Conservation (phyloP, 2,113 vertebrate genomes). For the Tragelaphus strepsiceros region DNA sequence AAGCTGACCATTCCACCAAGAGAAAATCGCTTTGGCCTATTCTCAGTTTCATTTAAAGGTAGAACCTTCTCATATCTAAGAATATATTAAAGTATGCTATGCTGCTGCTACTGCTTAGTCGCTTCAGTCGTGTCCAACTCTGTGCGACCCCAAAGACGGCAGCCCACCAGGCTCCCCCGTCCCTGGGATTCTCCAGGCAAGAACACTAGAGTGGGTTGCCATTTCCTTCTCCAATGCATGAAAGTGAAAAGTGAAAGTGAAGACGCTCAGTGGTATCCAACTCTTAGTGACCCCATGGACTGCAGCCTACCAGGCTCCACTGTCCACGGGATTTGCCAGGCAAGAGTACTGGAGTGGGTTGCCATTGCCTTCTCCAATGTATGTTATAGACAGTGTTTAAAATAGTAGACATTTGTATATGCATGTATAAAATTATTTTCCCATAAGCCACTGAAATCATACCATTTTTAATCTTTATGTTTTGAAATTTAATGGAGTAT, state of each 20-base stretch:
- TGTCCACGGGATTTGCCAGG: no score
- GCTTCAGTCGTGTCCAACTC: accelerated
- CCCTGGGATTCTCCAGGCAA: no score
- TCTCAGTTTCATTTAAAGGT: not conserved
- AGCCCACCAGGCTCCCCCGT: no score
- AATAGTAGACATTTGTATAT: not conserved
- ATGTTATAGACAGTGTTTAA: not conserved
- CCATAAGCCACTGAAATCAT: not conserved
- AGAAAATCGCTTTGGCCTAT: not conserved
- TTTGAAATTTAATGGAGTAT: not conserved
- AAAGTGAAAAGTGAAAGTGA: no score
- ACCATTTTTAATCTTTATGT: not conserved
- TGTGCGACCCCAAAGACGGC: no score
- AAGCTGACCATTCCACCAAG: not conserved
- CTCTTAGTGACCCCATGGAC: no score
- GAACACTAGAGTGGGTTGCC: no score
- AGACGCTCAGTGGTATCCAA: no score
- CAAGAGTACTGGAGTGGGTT: no score
- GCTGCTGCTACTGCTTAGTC: no score
- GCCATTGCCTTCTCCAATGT: not conserved
- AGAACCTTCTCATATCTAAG: not conserved
- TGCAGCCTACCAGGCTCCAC: no score
- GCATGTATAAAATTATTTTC: not conserved
- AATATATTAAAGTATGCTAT: not conserved
- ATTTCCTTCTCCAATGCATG: no score